Percentiles rank a stretch among this genome's conserved stretches.
These are phyloP conservation scores for Pogonomyrmex californicus DNA, from an alignment of 1,140 invertebrate genomes.

Conservation along the genomic window DNA sequence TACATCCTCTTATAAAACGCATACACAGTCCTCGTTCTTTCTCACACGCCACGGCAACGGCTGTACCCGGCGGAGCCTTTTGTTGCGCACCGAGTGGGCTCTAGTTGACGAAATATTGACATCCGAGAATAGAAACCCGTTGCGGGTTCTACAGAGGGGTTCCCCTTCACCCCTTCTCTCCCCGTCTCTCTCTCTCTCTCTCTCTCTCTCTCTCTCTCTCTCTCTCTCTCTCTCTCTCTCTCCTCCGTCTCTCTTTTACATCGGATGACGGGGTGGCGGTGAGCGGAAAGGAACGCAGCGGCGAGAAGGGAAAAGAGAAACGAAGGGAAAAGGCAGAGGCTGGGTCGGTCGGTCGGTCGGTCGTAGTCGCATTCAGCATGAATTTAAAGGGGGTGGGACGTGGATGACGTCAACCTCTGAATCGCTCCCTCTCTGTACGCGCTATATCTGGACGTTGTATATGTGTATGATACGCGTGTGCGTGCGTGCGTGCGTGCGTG, in stretches of 20 bases:
- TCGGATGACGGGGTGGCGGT: constrained; percentile 27
- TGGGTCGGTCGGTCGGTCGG: constrained; percentile 64
- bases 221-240: too few relatives aligned
- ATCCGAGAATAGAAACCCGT: constrained; percentile 84
- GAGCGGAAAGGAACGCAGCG: constrained; percentile 46
- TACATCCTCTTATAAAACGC: constrained; percentile 64
- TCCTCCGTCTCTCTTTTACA: not conserved
- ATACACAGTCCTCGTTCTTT: constrained; percentile 65
- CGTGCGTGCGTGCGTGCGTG: not conserved
- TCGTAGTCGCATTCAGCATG: constrained; percentile 71
- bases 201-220: constrained; percentile 21
- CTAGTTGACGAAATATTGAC: constrained; percentile 86
- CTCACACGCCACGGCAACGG: constrained; percentile 70
- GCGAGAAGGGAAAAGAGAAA: constrained; percentile 56
- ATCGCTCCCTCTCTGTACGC: constrained; percentile 67
- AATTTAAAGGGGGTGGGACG: constrained; percentile 76
- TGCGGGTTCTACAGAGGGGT: constrained; percentile 71
- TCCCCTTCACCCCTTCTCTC: constrained; percentile 33
- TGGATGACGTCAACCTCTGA: constrained; percentile 80
- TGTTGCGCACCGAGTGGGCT: constrained; percentile 78
- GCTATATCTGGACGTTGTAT: constrained; percentile 65
- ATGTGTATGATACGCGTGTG: constrained; percentile 42
- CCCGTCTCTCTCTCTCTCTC: constrained; percentile 12
- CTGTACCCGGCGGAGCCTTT: constrained; percentile 72
- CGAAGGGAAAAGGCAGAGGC: constrained; percentile 69